Evolutionary conservation across 2,113 vertebrate species (phyloP).

Genomic region (Lipotes vexillifer): DNA sequence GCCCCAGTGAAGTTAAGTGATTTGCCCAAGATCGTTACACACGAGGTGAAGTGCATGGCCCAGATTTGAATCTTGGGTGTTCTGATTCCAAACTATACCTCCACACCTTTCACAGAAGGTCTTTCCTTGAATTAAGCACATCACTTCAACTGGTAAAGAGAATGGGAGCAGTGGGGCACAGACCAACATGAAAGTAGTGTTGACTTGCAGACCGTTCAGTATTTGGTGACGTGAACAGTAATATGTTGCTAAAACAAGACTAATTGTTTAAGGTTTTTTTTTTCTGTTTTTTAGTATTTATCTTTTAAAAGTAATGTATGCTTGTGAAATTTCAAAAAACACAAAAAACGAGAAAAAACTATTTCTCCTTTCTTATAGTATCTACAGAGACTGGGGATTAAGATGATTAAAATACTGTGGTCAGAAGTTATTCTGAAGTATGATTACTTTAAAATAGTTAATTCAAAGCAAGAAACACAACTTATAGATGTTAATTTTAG

Average conservation of each 20-base stretch:
- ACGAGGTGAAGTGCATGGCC: background rate
- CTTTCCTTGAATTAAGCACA: background rate
- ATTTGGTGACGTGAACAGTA: background rate
- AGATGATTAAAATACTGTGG: background rate
- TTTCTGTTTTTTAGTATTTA: background rate
- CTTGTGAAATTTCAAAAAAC: slow-evolving; percentile 12
- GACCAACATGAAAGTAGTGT: background rate
- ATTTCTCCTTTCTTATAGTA: background rate
- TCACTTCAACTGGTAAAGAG: background rate
- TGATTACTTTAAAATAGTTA: background rate
- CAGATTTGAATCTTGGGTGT: background rate
- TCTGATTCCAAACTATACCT: background rate
- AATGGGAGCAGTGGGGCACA: background rate
- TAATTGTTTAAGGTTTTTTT: background rate
- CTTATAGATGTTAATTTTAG: background rate
- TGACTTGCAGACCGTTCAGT: background rate
- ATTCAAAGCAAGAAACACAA: background rate
- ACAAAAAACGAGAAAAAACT: background rate
- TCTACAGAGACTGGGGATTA: background rate
- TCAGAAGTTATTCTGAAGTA: background rate
- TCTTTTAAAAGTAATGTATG: background rate
- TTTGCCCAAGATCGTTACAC: background rate
- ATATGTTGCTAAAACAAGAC: background rate
- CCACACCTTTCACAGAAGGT: background rate
- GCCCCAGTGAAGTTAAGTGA: background rate